Evolutionary conservation across 2,888 invertebrate species (phyloP).

Genomic region (Heteropelma amictum): DNA sequence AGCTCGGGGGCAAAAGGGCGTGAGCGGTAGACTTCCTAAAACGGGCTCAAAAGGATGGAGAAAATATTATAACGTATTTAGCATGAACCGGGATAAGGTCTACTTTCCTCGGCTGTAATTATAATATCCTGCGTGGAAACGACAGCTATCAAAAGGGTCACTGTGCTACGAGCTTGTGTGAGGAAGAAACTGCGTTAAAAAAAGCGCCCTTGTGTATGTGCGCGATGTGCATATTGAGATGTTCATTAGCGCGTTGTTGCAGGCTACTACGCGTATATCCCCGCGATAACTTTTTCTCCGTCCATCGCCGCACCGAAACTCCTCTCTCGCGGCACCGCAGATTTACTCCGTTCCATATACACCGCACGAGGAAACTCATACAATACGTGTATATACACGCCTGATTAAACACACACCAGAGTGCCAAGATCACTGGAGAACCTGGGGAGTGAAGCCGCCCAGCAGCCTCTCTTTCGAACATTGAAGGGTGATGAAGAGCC

Average conservation of each 20-base stretch:
- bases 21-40: not conserved
- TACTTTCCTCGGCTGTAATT: not conserved
- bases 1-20: conserved; percentile 18
- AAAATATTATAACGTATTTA: conserved; percentile 6
- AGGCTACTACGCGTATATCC: conserved; percentile 9
- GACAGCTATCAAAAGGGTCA: conserved; percentile 38
- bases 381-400: conserved; percentile 23
- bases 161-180: not conserved
- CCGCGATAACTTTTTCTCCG: conserved; percentile 8
- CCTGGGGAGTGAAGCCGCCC: conserved; percentile 48
- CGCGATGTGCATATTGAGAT: conserved; percentile 57
- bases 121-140: conserved; percentile 20
- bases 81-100: not conserved
- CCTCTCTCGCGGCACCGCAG: conserved; percentile 44
- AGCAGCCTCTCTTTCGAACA: conserved; percentile 49
- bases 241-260: conserved; percentile 52
- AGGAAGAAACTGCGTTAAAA: not conserved
- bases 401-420: conserved; percentile 15
- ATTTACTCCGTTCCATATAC: not conserved
- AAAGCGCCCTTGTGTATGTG: no score
- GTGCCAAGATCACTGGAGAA: conserved; percentile 17
- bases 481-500: conserved; percentile 72
- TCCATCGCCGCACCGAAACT: conserved; percentile 63
- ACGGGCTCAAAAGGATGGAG: not conserved
- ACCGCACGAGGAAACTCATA: not conserved